Evolutionary conservation across 2,113 vertebrate genomes (phyloP), one percentile per base, ranked within the genome.

Genomic region (Phodopus roborovskii): DNA sequence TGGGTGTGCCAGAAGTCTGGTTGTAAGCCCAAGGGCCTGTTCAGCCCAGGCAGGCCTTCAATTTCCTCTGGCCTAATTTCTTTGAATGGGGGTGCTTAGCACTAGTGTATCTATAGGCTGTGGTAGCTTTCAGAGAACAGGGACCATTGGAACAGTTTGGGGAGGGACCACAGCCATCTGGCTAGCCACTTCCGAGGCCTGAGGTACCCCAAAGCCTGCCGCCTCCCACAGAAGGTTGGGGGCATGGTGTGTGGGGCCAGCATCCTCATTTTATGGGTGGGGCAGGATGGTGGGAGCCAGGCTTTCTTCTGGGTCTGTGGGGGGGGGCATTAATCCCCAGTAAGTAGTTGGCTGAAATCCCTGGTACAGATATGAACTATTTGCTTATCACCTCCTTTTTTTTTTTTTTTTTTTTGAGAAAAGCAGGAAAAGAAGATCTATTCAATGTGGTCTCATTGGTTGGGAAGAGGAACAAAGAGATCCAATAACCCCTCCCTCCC

Each of bases 21-120:
- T 68, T 30, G 0, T 0, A 10, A 53, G 91, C 70, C 95, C 78
- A 36, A 36, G 53, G 66, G 73, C 30, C 30, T 3, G 7, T 45
- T 77, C 45, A 78, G 66, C 68, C 24, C 24, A 0, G 0, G 68
- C 68, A 0, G 0, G 68, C 68, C 66, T 71, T 56, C 1, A 10
- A 22, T 82, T 71, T 82, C 75, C 88, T 77, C 89, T 74, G 66
- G 85, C 66, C 86, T 96, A 19, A 91, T 95, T 92, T 96, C 78
- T 83, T 74, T 78, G 90, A 87, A 82, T 62, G 33, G 53, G 26
- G 48, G 68, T 56, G 10, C 84, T 82, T 30, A 50, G 84, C 1
- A 3, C 24, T 3, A 19, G 60, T 70, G 74, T 26, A 64, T 0
- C 42, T 42, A 73, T 16, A 64, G 91, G 64, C 53, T 70, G 50